Percentiles rank a stretch among this genome's conserved stretches.
Conservation (phyloP, 2,888 invertebrate genomes). For the Meandrusa payeni region DNA sequence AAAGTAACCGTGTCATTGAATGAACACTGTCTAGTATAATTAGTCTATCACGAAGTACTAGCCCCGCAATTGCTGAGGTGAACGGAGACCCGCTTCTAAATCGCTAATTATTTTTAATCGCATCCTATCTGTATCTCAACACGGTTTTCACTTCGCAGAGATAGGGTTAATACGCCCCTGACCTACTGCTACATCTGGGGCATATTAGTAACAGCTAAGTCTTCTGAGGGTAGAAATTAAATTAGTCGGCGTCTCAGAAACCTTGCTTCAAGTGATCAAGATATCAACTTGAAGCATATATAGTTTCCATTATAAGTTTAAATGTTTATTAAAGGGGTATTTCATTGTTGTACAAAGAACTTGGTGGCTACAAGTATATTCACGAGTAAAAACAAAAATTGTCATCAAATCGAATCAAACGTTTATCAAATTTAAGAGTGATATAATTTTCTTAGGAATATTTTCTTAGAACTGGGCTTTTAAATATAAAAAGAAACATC, state of each 20-base stretch:
- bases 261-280: conserved; percentile 11
- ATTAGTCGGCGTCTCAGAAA: conserved; percentile 6
- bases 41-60: not conserved
- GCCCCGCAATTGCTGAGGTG: conserved; percentile 29
- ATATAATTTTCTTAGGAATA: too few species aligned
- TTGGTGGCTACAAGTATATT: too few species aligned
- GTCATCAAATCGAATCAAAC: too few species aligned
- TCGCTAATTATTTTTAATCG: conserved; percentile 68
- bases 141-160: conserved; percentile 21
- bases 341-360: too few species aligned
- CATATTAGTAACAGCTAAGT: conserved; percentile 15
- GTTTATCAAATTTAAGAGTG: too few species aligned
- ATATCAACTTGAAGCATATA: too few species aligned
- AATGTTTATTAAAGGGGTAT: too few species aligned
- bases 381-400: conserved; percentile 8
- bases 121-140: conserved; percentile 13
- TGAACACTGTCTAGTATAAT: not conserved
- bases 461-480: too few species aligned
- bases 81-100: conserved; percentile 46
- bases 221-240: conserved; percentile 12
- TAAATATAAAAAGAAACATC: too few species aligned
- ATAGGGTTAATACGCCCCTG: conserved; percentile 32
- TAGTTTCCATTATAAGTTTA: too few species aligned
- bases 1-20: too few species aligned
- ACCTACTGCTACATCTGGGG: conserved; percentile 17